Base-by-base conservation (phyloP, 2,888 invertebrate genomes). In the Globia sparganii region DNA sequence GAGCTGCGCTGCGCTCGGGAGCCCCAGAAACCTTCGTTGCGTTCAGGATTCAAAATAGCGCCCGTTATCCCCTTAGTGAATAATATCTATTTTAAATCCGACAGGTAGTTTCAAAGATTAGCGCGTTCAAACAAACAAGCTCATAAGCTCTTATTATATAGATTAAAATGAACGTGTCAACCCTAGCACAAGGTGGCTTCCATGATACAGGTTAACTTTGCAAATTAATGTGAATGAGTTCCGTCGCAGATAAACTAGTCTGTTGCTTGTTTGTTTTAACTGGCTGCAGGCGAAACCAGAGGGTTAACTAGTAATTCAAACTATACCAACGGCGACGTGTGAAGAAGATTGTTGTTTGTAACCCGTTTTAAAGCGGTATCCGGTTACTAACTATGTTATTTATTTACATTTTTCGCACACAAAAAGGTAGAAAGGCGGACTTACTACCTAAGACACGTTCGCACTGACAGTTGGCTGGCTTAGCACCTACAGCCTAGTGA, bases 151-250 rank as follows among this genome's bases (percentile, higher is more conserved):
- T 13, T 43, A 43, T 43, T 13, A 43, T 13, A 43, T 13, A 43
- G 43, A 61, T 4, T 66, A 2, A 56, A 76, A 76, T 15, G 18
- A 61, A 31, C 18, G 18, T 13, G 34, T 31, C 78, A 81, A 59
- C 84, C 78, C 81, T 78, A 67, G 2, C 3, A 6, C 37, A 53
- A 53, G 72, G 28, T 28, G 56, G 69, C 66, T 78, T 67, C 66
- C 72, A 69, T 78, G 66, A 61, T 78, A 78, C 81, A 78, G 66
- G 69, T 67, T 84, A 84, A 84, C 75, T 84, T 84, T 67, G 78
- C 31, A 81, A 84, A 83, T 83, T 72, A 84, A 78, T 75, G 72
- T 69, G 83, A 67, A 78, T 70, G 81, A 81, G 72, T 78, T 78
- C 64, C 62, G 69, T 78, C 65, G 65, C 69, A 61, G 80, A 59